phyloP scores from a whole-genome alignment of 2,797 vertebrate species.

The Varecia variegata region DNA sequence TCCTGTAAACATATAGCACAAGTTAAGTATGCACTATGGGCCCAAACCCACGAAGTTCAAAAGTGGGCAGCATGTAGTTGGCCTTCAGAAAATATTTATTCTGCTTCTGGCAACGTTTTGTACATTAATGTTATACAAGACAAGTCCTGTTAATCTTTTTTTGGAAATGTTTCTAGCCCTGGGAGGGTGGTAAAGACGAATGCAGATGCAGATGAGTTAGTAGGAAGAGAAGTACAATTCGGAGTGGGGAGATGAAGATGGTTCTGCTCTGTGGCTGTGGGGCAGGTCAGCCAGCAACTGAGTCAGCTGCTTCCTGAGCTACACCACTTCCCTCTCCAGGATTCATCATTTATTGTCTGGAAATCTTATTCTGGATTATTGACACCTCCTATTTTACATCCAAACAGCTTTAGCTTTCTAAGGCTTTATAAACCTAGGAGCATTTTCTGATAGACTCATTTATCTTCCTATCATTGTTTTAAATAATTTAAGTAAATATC shows the following conservation, averaged over 20 bases:
- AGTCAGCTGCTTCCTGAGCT: background rate
- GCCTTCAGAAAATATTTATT: background rate
- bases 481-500: conserved; percentile 2
- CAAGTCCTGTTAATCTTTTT: background rate
- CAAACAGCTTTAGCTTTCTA: background rate
- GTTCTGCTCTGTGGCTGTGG: background rate
- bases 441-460: background rate
- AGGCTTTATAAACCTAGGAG: background rate
- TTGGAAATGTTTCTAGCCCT: background rate
- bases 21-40: accelerated
- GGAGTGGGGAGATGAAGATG: background rate
- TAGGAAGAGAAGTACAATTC: background rate
- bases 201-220: background rate
- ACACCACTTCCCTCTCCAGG: too few relatives aligned
- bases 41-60: too few relatives aligned
- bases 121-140: background rate
- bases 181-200: background rate
- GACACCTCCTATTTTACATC: background rate
- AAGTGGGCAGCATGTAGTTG: background rate
- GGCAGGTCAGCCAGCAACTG: too few relatives aligned
- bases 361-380: background rate
- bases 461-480: background rate
- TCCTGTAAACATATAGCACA: background rate
- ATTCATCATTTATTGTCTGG: background rate
- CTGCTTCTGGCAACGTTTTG: background rate